phyloP scores from a whole-genome alignment of 2,888 invertebrate species.

The Xanthia icteritia region DNA sequence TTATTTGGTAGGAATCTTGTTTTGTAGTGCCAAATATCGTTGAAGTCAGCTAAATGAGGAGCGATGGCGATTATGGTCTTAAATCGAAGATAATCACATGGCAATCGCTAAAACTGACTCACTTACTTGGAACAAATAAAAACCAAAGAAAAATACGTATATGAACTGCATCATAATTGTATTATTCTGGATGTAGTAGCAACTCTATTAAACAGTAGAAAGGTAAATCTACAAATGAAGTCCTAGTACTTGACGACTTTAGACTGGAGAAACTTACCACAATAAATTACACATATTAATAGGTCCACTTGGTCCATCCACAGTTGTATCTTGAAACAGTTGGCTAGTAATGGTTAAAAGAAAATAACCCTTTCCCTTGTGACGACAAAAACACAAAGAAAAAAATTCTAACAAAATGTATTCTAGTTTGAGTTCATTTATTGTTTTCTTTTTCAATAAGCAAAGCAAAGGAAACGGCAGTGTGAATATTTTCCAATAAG shows the following conservation, averaged over 20 bases:
- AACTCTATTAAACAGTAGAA: too few species aligned
- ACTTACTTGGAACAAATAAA: too few species aligned
- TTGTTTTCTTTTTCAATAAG: constrained; percentile 78
- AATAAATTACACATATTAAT: too few species aligned
- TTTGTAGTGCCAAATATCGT: constrained; percentile 18
- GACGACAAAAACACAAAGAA: constrained; percentile 8
- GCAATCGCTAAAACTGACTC: too few species aligned
- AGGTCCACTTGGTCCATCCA: background rate
- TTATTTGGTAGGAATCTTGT: constrained; percentile 10
- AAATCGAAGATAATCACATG: background rate
- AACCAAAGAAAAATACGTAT: too few species aligned
- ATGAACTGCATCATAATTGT: too few species aligned
- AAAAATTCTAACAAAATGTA: constrained; percentile 34
- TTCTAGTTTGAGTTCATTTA: constrained; percentile 49
- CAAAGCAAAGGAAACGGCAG: constrained; percentile 77
- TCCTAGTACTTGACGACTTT: too few species aligned
- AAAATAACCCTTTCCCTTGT: constrained; percentile 11
- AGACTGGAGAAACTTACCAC: too few species aligned
- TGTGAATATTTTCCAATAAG: constrained; percentile 83
- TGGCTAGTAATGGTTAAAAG: background rate
- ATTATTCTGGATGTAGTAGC: too few species aligned
- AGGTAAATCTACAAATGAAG: too few species aligned
- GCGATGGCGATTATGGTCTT: background rate
- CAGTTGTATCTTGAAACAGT: background rate
- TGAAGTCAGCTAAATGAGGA: constrained; percentile 6